These are phyloP conservation scores for Sesamia nonagrioides DNA, from an alignment of 1,140 invertebrate species.

Conservation along the genomic window DNA sequence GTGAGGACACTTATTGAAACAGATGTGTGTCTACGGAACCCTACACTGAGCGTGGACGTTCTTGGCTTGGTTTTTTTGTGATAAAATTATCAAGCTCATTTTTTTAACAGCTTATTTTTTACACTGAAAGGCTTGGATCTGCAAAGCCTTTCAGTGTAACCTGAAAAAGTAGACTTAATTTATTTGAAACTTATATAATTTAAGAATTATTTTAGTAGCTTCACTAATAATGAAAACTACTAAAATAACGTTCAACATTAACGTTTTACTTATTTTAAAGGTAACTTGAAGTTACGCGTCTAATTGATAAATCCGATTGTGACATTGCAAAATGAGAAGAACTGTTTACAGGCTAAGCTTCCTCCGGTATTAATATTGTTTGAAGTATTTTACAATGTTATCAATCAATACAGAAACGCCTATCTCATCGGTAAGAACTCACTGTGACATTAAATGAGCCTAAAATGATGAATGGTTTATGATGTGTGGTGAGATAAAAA, in stretches of 20 bases:
- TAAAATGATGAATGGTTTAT: slow-evolving; percentile 64
- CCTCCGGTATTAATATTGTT: background rate
- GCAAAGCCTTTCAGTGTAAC: too few relatives aligned
- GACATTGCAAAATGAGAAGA: background rate
- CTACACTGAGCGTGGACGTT: too few relatives aligned
- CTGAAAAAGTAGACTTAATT: too few relatives aligned
- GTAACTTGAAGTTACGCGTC: background rate
- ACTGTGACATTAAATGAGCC: slow-evolving; percentile 61
- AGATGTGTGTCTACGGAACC: too few relatives aligned
- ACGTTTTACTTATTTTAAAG: too few relatives aligned
- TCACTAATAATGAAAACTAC: too few relatives aligned
- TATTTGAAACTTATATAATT: background rate
- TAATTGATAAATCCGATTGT: background rate
- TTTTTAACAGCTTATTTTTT: too few relatives aligned
- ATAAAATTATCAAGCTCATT: too few relatives aligned
- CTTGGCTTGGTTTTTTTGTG: too few relatives aligned
- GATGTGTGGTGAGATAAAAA: slow-evolving; percentile 57
- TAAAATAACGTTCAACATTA: too few relatives aligned
- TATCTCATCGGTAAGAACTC: slow-evolving; percentile 47
- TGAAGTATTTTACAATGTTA: slow-evolving; percentile 38
- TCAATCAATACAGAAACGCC: slow-evolving; percentile 57
- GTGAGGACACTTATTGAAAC: too few relatives aligned
- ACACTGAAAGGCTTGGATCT: too few relatives aligned
- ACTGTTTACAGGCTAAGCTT: background rate
- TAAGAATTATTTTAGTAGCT: background rate